Conservation (phyloP, 2,113 vertebrate species). For the Chionis minor region DNA sequence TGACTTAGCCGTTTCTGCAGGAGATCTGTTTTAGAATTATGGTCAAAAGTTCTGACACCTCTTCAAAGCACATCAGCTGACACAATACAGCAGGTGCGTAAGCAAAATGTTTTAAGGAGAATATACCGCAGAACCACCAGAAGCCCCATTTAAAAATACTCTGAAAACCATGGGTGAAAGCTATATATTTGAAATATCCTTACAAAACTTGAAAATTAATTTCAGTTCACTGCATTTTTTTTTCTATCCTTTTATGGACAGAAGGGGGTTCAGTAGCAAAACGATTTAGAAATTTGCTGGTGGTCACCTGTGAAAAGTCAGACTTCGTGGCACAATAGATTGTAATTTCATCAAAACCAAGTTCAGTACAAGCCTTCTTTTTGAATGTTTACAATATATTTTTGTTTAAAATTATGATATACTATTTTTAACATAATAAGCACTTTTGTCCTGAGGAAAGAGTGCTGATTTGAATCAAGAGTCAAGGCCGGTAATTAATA, state of each 20-base stretch:
- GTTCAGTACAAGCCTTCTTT: background rate
- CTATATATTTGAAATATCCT: background rate
- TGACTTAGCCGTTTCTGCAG: background rate
- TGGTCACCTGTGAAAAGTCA: background rate
- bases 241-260: background rate
- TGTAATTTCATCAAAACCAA: background rate
- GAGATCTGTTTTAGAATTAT: background rate
- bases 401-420: background rate
- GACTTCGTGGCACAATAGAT: background rate
- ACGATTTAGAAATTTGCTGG: background rate
- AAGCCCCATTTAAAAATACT: background rate
- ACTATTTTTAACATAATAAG: background rate
- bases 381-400: background rate
- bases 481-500: conserved; percentile 14
- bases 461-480: background rate
- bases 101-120: background rate
- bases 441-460: background rate
- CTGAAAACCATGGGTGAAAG: background rate
- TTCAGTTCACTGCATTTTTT: background rate
- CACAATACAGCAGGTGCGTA: background rate
- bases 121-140: background rate
- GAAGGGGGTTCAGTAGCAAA: background rate
- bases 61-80: background rate
- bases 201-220: background rate
- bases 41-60: background rate